Evolutionary conservation across 2,888 invertebrate species (phyloP).

Genomic region (Alloscopus bannaensis): DNA sequence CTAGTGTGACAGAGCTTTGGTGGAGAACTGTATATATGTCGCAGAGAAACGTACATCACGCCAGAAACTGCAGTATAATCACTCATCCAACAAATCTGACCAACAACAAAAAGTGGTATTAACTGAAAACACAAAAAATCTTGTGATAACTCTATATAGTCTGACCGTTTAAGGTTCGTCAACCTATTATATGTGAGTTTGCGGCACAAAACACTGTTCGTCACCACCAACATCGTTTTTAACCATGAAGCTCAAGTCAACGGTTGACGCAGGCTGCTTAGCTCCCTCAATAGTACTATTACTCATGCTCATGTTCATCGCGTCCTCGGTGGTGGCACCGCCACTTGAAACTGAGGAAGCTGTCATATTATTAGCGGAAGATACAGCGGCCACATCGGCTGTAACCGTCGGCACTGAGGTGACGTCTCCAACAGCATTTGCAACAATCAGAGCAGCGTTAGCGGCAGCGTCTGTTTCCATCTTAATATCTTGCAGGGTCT

Average conservation of each 20-base stretch:
- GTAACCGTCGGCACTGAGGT: slow-evolving; percentile 61
- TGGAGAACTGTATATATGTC: slow-evolving; percentile 1
- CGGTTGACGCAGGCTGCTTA: slow-evolving; percentile 61
- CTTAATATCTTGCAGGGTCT: slow-evolving; percentile 66
- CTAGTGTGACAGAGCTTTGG: too few species aligned
- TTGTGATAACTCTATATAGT: slow-evolving; percentile 10
- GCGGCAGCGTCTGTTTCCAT: slow-evolving; percentile 63
- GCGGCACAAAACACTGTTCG: slow-evolving; percentile 67
- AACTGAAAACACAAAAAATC: slow-evolving; percentile 21
- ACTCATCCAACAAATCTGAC: slow-evolving; percentile 11
- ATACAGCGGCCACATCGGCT: slow-evolving; percentile 63
- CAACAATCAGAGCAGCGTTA: slow-evolving; percentile 52
- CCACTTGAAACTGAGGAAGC: slow-evolving; percentile 62
- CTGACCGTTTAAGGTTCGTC: slow-evolving; percentile 20
- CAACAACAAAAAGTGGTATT: slow-evolving; percentile 27
- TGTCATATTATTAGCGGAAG: slow-evolving; percentile 66
- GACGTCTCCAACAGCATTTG: slow-evolving; percentile 55
- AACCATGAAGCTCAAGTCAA: slow-evolving; percentile 67
- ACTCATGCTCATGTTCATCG: slow-evolving; percentile 66
- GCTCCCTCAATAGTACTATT: slow-evolving; percentile 62
- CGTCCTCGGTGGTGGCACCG: slow-evolving; percentile 63
- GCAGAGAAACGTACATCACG: slow-evolving; percentile 18
- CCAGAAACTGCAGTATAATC: slow-evolving; percentile 21
- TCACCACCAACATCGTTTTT: slow-evolving; percentile 65
- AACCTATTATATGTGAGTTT: slow-evolving; percentile 66